Conservation (phyloP, 2,888 invertebrate species). For the Labia minor region DNA sequence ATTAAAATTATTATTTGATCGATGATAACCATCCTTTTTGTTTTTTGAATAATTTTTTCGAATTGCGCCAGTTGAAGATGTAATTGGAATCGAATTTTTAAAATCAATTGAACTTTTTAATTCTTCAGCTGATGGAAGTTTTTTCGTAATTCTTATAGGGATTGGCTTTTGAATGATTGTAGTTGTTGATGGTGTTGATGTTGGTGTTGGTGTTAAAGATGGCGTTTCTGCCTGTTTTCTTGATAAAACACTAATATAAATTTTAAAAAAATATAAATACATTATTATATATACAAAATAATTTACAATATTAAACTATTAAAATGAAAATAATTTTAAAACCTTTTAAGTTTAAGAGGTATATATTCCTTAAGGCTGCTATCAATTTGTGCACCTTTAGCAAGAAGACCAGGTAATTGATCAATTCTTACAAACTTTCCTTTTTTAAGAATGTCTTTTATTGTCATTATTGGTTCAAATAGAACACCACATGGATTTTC, state of each 20-base stretch:
- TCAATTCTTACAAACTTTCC: not conserved
- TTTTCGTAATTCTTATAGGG: not conserved
- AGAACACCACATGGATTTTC: not conserved
- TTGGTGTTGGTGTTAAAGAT: not conserved
- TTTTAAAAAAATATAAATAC: too few species aligned
- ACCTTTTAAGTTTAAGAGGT: not conserved
- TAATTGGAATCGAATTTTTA: too few species aligned
- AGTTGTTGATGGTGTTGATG: not conserved
- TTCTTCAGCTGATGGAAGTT: not conserved
- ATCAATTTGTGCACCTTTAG: not conserved
- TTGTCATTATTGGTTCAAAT: not conserved
- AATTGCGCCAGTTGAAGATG: too few species aligned
- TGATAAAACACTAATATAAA: too few species aligned
- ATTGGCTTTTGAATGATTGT: not conserved
- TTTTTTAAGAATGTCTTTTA: not conserved
- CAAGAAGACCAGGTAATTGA: not conserved
- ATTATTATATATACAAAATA: too few species aligned
- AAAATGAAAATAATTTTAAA: too few species aligned
- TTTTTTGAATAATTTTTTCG: too few species aligned
- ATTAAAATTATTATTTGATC: too few species aligned
- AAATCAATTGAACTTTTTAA: too few species aligned
- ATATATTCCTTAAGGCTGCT: not conserved
- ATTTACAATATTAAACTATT: too few species aligned
- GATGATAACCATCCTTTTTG: too few species aligned
- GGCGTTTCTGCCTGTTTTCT: too few species aligned